Evolutionary conservation across 2,888 invertebrate species (phyloP), one percentile per base, ranked within the genome.

Genomic region (Tetragonula carbonaria): DNA sequence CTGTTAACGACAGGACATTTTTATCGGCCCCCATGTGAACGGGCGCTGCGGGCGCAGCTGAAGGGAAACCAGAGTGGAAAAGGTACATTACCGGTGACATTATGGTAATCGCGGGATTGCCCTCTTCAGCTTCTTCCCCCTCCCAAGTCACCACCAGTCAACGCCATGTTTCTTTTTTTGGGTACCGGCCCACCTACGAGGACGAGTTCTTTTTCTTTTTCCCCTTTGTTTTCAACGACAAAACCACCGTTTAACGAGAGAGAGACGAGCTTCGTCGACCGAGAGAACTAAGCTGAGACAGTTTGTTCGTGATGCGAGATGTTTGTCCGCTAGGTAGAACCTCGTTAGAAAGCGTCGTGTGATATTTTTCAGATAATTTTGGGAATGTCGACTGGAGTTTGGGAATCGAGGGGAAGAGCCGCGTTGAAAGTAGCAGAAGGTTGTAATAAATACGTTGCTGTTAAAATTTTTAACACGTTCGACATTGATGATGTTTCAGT

Each of bases 1-100:
- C 82, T 87, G 87, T 87, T 87, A 90, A 89, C 87, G 88, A 84
- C 88, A 88, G 90, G 85, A 92, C 90, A 93, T 91, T 92, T 92
- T 93, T 92, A 93, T 93, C 92, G 88, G 90, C 92, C 92, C 91
- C 81, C 91, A 93, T 93, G 90, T 78, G 87, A 89, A 88, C 87
- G 82, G 74, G 79, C 88, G 89, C 93, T 93, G 94, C 94, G 94
- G 94, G 94, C 93, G 92, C 94, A 94, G 94, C 93, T 94, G 94
- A 93, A 90, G 90, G 45, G 90, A 91, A 91, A 89, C 90, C 84
- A 88, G 84, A 87, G 85, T 85, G 82, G 87, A 85, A 90, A 90
- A 90, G 73, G 74, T 82, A 74, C 80, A 82, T 84, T 84, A 85
- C 82, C 86, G 76, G 80, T 68, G 78, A 82, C 83, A 75, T 88